Evolutionary conservation across 2,113 vertebrate species (phyloP).

Genomic region (Orcinus orca): DNA sequence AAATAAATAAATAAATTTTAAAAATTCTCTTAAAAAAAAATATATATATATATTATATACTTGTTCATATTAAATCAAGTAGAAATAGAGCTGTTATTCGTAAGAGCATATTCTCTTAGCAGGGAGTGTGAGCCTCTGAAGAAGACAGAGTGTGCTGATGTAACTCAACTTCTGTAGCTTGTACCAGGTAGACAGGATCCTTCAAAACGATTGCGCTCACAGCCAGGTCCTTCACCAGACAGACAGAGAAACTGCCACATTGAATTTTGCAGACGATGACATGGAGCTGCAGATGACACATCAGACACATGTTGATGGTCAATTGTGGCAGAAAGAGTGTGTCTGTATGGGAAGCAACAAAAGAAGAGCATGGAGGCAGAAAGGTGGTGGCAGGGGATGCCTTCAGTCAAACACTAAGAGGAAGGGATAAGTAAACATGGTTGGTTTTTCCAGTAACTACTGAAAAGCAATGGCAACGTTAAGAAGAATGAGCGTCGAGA

Average conservation of each 20-base stretch:
- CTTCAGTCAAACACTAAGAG: accelerated
- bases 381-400: too few species aligned
- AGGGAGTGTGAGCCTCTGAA: accelerated
- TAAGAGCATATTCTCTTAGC: neutral
- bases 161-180: accelerated
- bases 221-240: neutral
- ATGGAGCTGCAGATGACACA: neutral
- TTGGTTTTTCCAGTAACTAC: accelerated
- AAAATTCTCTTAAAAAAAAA: too few species aligned
- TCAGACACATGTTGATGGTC: accelerated
- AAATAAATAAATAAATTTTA: too few species aligned
- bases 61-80: accelerated
- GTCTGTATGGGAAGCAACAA: too few species aligned
- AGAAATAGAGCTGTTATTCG: neutral
- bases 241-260: accelerated
- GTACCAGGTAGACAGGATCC: neutral
- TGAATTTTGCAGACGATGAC: too few species aligned
- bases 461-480: neutral
- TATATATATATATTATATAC: accelerated
- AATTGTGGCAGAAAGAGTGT: accelerated
- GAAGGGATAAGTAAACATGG: neutral
- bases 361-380: neutral
- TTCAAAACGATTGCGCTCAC: accelerated
- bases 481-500: neutral
- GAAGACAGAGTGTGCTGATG: accelerated